Evolutionary conservation across 1,140 invertebrate species (phyloP).

Genomic region (Arctopsyche grandis): DNA sequence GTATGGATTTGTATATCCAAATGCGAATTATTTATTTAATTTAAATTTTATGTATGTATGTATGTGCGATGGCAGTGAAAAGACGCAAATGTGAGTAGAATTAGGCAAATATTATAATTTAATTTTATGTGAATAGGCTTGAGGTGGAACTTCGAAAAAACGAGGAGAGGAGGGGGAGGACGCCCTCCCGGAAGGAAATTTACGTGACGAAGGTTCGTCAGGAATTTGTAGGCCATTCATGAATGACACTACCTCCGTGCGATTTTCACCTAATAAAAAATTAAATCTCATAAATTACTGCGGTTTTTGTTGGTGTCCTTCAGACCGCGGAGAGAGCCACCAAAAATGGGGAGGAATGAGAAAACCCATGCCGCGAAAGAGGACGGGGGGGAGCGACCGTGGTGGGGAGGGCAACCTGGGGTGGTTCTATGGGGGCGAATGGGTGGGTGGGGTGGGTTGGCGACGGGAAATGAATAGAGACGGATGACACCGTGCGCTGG

Average conservation of each 20-base stretch:
- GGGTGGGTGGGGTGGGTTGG: slow-evolving; percentile 35
- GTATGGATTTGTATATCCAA: no score
- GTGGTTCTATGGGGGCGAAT: slow-evolving; percentile 56
- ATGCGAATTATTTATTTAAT: no score
- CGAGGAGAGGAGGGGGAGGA: background rate
- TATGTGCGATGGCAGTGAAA: no score
- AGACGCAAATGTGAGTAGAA: no score
- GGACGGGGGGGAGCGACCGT: no score
- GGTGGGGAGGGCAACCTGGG: slow-evolving; percentile 39
- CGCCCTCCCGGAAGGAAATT: slow-evolving; percentile 1
- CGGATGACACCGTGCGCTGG: slow-evolving; percentile 59
- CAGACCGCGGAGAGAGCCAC: background rate
- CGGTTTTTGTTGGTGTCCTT: slow-evolving; percentile 30
- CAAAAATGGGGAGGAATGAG: background rate
- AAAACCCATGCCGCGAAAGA: no score
- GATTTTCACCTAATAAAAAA: slow-evolving; percentile 46
- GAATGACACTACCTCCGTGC: slow-evolving; percentile 28
- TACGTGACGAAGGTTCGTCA: slow-evolving; percentile 30
- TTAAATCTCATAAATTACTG: slow-evolving; percentile 46
- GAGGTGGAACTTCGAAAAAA: background rate
- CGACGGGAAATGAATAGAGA: slow-evolving; percentile 56
- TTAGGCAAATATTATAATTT: background rate
- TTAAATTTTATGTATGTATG: no score
- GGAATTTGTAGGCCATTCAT: slow-evolving; percentile 31
- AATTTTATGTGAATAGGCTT: background rate